Conservation (phyloP, 2,113 vertebrate species). For the Chamaetylas fuelleborni region DNA sequence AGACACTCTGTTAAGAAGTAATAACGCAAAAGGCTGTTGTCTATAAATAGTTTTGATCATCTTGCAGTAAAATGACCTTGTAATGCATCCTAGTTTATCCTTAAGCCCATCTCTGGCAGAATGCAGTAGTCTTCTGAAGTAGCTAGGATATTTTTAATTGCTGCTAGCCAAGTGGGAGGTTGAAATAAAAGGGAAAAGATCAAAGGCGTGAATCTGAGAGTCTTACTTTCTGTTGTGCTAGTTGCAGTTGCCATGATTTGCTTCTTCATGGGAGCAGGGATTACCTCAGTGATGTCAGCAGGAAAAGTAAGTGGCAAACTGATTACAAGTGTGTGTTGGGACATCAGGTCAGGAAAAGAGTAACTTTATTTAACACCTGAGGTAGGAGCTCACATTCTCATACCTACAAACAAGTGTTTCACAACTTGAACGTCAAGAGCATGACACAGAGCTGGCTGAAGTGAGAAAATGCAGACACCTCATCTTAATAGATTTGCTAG, state of each 20-base stretch:
- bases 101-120: background rate
- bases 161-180: background rate
- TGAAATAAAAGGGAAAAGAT: background rate
- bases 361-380: background rate
- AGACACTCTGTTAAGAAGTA: background rate
- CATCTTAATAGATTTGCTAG: background rate
- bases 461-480: background rate
- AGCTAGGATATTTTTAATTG: background rate
- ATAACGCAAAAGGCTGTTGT: background rate
- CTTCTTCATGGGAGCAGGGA: background rate
- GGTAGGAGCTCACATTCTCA: background rate
- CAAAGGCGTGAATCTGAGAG: background rate
- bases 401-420: background rate
- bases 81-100: background rate
- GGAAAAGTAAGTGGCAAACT: background rate
- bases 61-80: background rate
- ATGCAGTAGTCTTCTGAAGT: background rate
- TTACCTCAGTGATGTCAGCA: background rate
- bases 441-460: background rate
- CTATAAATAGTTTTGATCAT: background rate
- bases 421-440: background rate
- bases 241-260: background rate
- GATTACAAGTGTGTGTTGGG: background rate
- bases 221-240: background rate
- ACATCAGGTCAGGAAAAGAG: background rate